phyloP scores from a whole-genome alignment of 2,888 invertebrate genomes.

The Troilus luridus region DNA sequence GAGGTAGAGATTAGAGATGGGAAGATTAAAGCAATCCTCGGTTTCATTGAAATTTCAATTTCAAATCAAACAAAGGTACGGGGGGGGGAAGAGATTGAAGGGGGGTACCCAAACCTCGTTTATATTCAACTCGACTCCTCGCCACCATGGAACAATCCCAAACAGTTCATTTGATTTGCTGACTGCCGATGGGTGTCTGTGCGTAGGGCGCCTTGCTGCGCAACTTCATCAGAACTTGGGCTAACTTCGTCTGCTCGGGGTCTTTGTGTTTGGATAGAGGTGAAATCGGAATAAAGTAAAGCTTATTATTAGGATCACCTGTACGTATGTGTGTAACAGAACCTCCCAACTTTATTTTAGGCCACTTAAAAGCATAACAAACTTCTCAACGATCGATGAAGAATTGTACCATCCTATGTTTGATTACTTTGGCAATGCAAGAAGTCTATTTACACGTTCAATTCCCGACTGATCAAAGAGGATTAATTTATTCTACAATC shows the following conservation, averaged over 20 bases:
- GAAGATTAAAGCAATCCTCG: constrained; percentile 33
- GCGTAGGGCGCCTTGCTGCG: neutral
- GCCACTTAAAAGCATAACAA: too few species aligned
- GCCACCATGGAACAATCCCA: neutral
- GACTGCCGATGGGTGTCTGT: neutral
- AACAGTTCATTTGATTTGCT: constrained; percentile 29
- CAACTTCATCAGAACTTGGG: neutral
- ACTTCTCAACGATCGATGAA: too few species aligned
- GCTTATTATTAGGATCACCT: neutral
- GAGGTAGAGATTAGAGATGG: neutral
- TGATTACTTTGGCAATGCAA: too few species aligned
- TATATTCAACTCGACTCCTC: neutral
- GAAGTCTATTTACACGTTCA: too few species aligned
- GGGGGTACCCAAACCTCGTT: neutral
- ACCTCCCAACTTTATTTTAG: too few species aligned
- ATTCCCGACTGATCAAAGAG: too few species aligned
- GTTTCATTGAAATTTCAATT: constrained; percentile 48
- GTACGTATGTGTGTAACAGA: too few species aligned
- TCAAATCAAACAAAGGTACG: constrained; percentile 23
- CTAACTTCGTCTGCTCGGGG: neutral
- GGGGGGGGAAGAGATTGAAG: neutral
- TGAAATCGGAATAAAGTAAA: neutral
- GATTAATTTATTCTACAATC: too few species aligned
- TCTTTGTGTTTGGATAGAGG: neutral
- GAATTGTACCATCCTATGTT: too few species aligned